Conservation (phyloP, 2,113 vertebrate species). For the Patagioenas fasciata region DNA sequence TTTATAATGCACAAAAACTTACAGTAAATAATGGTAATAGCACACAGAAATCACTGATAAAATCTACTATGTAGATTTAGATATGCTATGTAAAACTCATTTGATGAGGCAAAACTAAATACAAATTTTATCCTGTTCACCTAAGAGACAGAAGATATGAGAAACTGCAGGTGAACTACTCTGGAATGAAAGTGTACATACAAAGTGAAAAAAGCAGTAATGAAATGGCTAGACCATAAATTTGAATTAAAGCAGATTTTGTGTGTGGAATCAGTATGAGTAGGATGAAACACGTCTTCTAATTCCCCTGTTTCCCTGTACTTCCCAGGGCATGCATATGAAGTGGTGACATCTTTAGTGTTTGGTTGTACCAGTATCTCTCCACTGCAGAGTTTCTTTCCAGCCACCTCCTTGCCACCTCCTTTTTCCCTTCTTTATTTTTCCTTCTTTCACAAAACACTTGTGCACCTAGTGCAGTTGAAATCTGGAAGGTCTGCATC, state of each 20-base stretch:
- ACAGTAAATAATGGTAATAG: background rate
- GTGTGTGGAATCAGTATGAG: background rate
- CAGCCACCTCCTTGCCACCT: background rate
- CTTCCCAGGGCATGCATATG: background rate
- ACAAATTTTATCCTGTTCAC: background rate
- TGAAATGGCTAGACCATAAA: background rate
- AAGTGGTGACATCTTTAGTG: background rate
- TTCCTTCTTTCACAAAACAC: background rate
- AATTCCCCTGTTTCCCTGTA: background rate
- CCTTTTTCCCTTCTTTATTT: background rate
- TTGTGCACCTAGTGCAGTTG: background rate
- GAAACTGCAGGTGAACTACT: background rate
- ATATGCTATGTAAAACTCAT: background rate
- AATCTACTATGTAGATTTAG: background rate
- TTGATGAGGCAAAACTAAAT: background rate
- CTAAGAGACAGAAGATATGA: background rate
- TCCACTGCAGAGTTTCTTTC: background rate
- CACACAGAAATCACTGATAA: background rate
- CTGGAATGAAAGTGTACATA: background rate
- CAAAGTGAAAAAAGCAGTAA: background rate
- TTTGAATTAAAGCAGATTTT: background rate
- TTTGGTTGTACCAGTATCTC: background rate
- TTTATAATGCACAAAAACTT: background rate
- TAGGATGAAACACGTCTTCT: background rate
- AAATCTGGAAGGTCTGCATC: background rate